phyloP scores from a whole-genome alignment of 2,797 vertebrate species.

The Spondyliosoma cantharus region DNA sequence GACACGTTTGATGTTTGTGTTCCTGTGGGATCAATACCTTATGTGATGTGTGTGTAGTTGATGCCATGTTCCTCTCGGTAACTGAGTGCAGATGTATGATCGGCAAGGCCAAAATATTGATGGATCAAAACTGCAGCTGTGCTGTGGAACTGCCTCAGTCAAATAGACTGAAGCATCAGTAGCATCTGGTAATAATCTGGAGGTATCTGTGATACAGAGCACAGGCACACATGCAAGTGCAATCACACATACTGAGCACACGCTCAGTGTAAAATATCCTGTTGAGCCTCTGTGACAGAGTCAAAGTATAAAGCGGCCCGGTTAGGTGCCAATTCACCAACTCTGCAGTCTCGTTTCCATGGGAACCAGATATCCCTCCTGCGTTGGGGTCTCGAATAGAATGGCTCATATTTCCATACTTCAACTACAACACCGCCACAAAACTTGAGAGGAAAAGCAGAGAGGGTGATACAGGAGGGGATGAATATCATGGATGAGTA shows the following conservation, averaged over 20 bases:
- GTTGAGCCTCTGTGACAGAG: slow-evolving; percentile 45
- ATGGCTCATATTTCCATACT: slow-evolving; percentile 54
- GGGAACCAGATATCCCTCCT: slow-evolving; percentile 76
- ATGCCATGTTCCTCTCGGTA: neutral
- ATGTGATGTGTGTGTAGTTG: neutral
- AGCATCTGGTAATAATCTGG: slow-evolving; percentile 21
- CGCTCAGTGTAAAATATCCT: slow-evolving; percentile 44
- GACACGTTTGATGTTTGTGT: slow-evolving; percentile 1
- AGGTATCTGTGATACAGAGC: neutral
- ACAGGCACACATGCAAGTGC: neutral
- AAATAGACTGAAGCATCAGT: slow-evolving; percentile 3
- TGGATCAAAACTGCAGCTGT: slow-evolving; percentile 32
- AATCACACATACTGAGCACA: slow-evolving; percentile 15
- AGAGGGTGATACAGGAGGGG: neutral
- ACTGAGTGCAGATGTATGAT: slow-evolving; percentile 14
- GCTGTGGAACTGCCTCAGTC: neutral
- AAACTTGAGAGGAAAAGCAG: slow-evolving; percentile 38
- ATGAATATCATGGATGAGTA: slow-evolving; percentile 13
- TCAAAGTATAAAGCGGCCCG: slow-evolving; percentile 47
- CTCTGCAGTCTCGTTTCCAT: slow-evolving; percentile 79
- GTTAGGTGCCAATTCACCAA: slow-evolving; percentile 52
- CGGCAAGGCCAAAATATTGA: slow-evolving; percentile 1
- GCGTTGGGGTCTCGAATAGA: slow-evolving; percentile 44
- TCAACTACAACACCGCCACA: slow-evolving; percentile 35
- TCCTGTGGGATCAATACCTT: slow-evolving; percentile 8